These are phyloP conservation scores for Hymenochirus boettgeri DNA, from an alignment of 2,113 vertebrate genomes.

Conservation along the genomic window DNA sequence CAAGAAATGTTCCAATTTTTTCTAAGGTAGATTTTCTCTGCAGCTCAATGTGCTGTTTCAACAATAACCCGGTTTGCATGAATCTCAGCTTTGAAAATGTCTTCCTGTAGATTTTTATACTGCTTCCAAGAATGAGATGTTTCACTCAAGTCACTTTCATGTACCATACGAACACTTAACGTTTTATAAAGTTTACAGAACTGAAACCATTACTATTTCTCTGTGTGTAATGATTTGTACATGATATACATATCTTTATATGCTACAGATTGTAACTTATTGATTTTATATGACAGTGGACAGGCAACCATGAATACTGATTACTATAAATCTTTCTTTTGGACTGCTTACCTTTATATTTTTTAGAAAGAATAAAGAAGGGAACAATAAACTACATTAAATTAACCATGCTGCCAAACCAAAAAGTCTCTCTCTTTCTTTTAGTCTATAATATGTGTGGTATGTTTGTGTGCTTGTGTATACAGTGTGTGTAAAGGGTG, in stretches of 20 bases:
- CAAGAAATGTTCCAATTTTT: not conserved
- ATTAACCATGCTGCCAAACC: not conserved
- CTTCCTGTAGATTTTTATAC: constrained; percentile 27
- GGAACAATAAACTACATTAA: not conserved
- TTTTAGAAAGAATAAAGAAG: not conserved
- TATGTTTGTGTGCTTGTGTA: no score
- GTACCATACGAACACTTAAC: not conserved
- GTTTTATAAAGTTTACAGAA: not conserved
- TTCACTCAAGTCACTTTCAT: not conserved
- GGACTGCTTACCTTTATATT: no score
- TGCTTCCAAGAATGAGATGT: not conserved
- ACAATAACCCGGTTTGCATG: not conserved
- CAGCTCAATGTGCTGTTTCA: not conserved
- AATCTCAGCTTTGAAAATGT: constrained; percentile 10
- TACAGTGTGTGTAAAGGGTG: no score
- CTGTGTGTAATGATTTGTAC: not conserved
- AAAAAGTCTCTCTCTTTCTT: no score
- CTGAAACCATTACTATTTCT: not conserved
- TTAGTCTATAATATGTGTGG: no score
- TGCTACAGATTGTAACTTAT: not conserved
- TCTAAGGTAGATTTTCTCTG: not conserved
- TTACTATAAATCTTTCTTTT: no score
- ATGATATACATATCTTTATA: not conserved
- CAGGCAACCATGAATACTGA: no score
- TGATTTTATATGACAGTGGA: not conserved